A percentile compares a stretch with the other conserved stretches of the same genome.
phyloP scores from a whole-genome alignment of 2,113 vertebrate genomes.

The Sminthopsis crassicaudata region DNA sequence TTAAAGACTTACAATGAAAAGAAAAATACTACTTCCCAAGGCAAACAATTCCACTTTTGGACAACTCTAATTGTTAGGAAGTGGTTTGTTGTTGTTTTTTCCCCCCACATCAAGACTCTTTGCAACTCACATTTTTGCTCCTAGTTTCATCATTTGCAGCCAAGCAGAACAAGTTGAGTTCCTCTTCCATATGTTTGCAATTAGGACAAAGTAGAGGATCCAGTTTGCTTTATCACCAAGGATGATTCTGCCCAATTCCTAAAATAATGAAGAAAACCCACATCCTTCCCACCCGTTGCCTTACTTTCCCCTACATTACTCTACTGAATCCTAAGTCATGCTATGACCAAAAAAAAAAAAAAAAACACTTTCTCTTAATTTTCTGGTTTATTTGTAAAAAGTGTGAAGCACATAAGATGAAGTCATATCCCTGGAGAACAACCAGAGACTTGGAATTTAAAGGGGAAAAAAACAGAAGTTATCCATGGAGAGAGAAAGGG shows the following conservation, averaged over 20 bases:
- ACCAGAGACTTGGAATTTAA: background rate
- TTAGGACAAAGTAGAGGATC: background rate
- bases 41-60: background rate
- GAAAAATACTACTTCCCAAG: background rate
- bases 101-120: background rate
- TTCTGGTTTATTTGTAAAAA: background rate
- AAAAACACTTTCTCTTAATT: background rate
- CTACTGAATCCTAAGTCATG: background rate
- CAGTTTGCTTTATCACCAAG: background rate
- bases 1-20: background rate
- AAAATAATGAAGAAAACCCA: background rate
- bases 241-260: background rate
- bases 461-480: background rate
- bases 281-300: background rate
- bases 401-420: background rate
- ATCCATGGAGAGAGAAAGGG: background rate
- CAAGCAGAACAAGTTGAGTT: background rate
- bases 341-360: background rate
- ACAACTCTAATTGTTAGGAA: background rate
- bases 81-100: background rate
- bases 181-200: background rate
- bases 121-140: background rate
- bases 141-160: background rate
- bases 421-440: background rate
- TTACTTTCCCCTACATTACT: background rate